Percentiles rank a stretch among this genome's conserved stretches.
Evolutionary conservation across 2,888 invertebrate species (phyloP).

Genomic region (Amaurobius ferox): DNA sequence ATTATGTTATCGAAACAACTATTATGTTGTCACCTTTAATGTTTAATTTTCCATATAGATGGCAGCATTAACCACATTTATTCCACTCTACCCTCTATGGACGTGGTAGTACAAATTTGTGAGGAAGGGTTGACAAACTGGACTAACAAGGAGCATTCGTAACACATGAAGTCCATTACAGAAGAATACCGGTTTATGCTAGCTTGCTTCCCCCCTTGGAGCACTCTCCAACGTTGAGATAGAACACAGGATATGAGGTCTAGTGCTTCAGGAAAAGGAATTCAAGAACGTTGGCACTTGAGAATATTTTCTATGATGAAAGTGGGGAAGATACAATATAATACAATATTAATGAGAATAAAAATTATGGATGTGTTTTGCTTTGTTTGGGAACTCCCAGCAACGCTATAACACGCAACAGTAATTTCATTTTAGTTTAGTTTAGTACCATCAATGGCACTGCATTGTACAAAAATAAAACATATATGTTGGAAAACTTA

Average conservation of each 20-base stretch:
- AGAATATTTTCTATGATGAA: background rate
- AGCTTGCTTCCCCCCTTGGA: background rate
- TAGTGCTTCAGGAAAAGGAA: slow-evolving; percentile 13
- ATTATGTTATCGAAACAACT: no score
- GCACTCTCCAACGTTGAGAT: background rate
- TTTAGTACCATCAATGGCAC: no score
- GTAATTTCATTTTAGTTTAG: no score
- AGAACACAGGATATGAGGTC: slow-evolving; percentile 14
- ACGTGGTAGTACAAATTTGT: background rate
- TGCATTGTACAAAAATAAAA: no score
- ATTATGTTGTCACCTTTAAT: no score
- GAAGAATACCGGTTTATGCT: slow-evolving; percentile 25
- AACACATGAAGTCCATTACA: slow-evolving; percentile 2
- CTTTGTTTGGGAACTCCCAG: no score
- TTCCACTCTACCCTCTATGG: background rate
- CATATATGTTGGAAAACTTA: no score
- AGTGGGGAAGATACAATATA: background rate
- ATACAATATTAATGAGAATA: background rate
- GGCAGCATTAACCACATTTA: background rate
- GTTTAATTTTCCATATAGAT: no score
- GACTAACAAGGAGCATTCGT: slow-evolving; percentile 13
- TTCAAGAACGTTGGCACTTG: slow-evolving; percentile 1
- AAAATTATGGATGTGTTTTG: background rate
- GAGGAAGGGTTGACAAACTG: slow-evolving; percentile 23
- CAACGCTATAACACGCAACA: no score